Percentiles rank a stretch among this genome's conserved stretches.
These are phyloP conservation scores for Ceyx erithaca DNA, from an alignment of 2,797 vertebrate genomes.

Conservation along the genomic window DNA sequence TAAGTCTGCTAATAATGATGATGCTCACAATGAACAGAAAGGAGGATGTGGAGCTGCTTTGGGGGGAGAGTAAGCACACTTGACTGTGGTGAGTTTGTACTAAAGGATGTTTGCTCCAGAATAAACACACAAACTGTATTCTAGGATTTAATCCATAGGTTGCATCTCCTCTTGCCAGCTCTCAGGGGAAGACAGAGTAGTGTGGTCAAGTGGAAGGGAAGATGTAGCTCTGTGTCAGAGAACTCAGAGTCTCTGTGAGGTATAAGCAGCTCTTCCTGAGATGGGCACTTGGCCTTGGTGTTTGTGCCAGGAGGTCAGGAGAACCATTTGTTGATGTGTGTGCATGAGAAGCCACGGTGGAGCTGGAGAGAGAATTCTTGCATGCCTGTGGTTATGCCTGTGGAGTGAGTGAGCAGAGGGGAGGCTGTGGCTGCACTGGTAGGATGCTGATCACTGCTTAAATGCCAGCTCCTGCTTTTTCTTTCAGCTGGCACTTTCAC, in stretches of 20 bases:
- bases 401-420: background rate
- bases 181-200: background rate
- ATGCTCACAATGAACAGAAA: background rate
- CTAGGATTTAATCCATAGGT: background rate
- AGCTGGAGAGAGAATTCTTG: background rate
- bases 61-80: background rate
- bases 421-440: background rate
- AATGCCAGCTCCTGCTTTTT: background rate
- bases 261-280: background rate
- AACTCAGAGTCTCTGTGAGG: background rate
- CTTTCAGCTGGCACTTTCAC: background rate
- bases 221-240: background rate
- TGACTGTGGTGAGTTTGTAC: background rate
- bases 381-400: background rate
- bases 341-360: fast-evolving
- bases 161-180: background rate
- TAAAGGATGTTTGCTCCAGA: background rate
- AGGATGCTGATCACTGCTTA: background rate
- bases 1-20: background rate
- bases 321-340: background rate
- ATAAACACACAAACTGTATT: background rate
- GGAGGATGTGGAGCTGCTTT: background rate
- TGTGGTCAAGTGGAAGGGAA: background rate
- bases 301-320: background rate
- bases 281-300: background rate